Percentiles rank a stretch among this genome's conserved stretches.
These are phyloP conservation scores for Whitmania pigra DNA, from an alignment of 1,140 invertebrate genomes.

Conservation along the genomic window DNA sequence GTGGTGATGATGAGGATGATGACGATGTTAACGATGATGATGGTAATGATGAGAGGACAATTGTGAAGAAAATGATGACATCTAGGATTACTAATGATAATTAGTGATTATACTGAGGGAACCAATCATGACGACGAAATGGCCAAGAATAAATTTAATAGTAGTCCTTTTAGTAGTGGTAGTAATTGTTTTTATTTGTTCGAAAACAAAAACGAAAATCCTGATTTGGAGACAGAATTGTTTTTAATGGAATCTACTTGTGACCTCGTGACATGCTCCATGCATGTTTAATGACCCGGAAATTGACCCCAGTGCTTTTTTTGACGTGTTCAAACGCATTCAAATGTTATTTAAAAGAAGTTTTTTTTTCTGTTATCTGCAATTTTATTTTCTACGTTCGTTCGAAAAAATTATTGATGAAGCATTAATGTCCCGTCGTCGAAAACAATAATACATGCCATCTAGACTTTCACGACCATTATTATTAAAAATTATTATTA, in stretches of 20 bases:
- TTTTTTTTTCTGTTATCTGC: no score
- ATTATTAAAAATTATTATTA: no score
- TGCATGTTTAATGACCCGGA: background rate
- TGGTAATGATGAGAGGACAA: background rate
- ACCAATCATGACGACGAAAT: background rate
- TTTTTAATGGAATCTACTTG: background rate
- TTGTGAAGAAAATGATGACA: background rate
- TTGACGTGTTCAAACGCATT: background rate
- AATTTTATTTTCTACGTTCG: background rate
- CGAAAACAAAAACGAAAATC: no score
- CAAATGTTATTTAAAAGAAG: no score
- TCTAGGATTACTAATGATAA: background rate
- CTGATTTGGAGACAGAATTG: background rate
- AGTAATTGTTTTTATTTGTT: no score
- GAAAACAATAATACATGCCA: no score
- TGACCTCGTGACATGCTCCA: background rate
- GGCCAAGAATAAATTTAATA: background rate
- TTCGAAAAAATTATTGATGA: no score
- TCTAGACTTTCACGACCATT: no score
- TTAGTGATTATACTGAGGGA: background rate
- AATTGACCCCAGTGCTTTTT: background rate
- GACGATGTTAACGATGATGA: background rate
- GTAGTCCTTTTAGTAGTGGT: no score
- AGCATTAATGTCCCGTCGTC: no score
- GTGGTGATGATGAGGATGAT: background rate